A percentile compares a stretch with the other conserved stretches of the same genome.
These are phyloP conservation scores for Drosophila ogumai DNA, from an alignment of 1,140 invertebrate genomes.

Conservation along the genomic window DNA sequence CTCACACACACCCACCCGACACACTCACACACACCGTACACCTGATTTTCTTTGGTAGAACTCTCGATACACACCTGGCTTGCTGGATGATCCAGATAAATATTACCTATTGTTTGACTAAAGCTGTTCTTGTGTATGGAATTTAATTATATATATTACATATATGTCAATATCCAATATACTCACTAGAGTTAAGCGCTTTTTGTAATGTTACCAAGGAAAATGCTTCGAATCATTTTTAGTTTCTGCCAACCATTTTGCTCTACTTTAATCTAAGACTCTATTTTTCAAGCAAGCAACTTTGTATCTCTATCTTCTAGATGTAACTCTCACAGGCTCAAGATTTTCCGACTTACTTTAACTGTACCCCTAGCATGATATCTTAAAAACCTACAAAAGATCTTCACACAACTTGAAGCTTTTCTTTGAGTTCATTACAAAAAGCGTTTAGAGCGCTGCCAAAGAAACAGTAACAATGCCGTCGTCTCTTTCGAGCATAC, in stretches of 20 bases:
- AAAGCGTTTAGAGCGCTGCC: slow-evolving; percentile 25
- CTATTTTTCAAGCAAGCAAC: slow-evolving; percentile 28
- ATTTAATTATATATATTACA: slow-evolving; percentile 39
- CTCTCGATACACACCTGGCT: slow-evolving; percentile 52
- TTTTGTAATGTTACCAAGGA: slow-evolving; percentile 73
- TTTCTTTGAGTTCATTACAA: slow-evolving; percentile 66
- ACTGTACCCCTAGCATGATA: slow-evolving; percentile 30
- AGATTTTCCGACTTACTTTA: slow-evolving; percentile 21
- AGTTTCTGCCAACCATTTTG: slow-evolving; percentile 55
- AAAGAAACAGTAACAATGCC: slow-evolving; percentile 58
- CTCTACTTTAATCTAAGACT: slow-evolving; percentile 28
- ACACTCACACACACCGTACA: slow-evolving; percentile 25
- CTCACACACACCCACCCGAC: slow-evolving; percentile 17
- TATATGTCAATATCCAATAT: slow-evolving; percentile 45
- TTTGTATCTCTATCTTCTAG: slow-evolving; percentile 19
- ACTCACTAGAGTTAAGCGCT: slow-evolving; percentile 65
- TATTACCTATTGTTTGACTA: slow-evolving; percentile 56
- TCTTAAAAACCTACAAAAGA: neutral
- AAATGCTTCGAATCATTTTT: slow-evolving; percentile 58
- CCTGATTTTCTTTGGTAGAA: slow-evolving; percentile 45
- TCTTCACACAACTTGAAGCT: slow-evolving; percentile 24
- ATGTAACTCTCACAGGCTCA: slow-evolving; percentile 22
- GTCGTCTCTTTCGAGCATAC: slow-evolving; percentile 21
- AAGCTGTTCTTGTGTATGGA: slow-evolving; percentile 63
- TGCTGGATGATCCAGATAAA: slow-evolving; percentile 58